Base-by-base conservation (phyloP, 2,888 invertebrate species). In the Lysandra coridon region DNA sequence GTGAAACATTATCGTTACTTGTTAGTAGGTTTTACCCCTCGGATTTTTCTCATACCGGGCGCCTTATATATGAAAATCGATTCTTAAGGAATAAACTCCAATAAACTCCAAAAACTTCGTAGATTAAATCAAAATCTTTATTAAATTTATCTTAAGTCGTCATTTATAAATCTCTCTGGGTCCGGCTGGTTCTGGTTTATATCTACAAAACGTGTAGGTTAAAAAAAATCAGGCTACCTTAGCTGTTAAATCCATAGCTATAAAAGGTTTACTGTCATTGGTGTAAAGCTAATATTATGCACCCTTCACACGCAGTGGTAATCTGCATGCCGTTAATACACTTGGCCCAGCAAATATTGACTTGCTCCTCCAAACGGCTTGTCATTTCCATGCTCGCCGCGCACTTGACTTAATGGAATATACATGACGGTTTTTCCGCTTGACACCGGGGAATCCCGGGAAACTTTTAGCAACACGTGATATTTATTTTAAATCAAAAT, bases 301-400 rank as follows among this genome's bases (percentile, higher is more conserved):
- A 90, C 91, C 91, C 91, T 90, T 88, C 88, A 87, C 80, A 81
- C 82, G 84, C 90, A 90, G 86, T 83, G 83, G 85, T 89, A 90
- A 91, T 90, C 91, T 92, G 90, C 89, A 91, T 91, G 85, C 84
- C 82, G 85, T 87, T 88, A 90, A 90, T 88, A 89, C 89, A 91
- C 90, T 91, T 84, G 87, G 87, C 84, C 85, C 84, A 82, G 85
- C 92, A 91, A 94, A 94, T 92, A 93, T 94, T 94, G 89, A 88
- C 89, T 82, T 82, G 85, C 83, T 87, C 86, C 94, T 94, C 88
- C 85, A 91, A 88, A 85, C 87, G 87, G 89, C 89, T 88, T 93
- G 93, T 93, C 90, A 88, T 83, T 85, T 88, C 83, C 92, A 92
- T 86, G 86, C 83, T 83, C 80, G 82, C 84, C 84, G 83, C 80